Base-by-base conservation (phyloP, 2,113 vertebrate genomes). In the Panurus biarmicus region DNA sequence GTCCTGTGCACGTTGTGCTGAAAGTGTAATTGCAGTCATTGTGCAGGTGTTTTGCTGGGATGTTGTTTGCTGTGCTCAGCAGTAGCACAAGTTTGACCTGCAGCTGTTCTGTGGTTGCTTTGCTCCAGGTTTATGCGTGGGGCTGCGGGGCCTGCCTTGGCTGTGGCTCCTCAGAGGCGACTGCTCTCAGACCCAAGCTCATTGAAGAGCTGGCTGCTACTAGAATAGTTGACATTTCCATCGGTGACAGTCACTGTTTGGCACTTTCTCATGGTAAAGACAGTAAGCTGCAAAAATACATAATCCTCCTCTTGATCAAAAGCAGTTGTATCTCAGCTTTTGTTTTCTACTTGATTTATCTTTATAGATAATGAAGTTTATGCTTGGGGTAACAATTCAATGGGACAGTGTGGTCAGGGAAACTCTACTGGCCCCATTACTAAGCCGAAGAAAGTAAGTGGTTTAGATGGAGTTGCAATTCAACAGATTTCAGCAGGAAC, bases 321-420 rank as follows among this genome's bases (percentile, higher is more conserved):
- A 86, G 19, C 54, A 45, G 6, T 24, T 72, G 29, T 72, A n/a
- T 89, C 83, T 92, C 87, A 96, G 36, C 26, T 85, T 84, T 77
- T 35, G 24, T 60, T 82, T 92, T 70, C 44, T 90, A 5, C 28
- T 82, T 94, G 74, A 31, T 70, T 94, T 71, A 24, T 95, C 77
- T 87, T 61, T 87, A 21, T 90, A 99, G 99, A 99, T 96, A 99
- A 99, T 81, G 99, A 99, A 98, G 99, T 99, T 87, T 99, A 99
- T 83, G 99, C 99, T 25, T 99, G 99, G 99, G 99, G 99, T 31
- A 99, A 99, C 97, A 99, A 99, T 96, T 99, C 99, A 23, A 99
- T 99, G 99, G 99, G 99, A 9, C 99, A 99, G 58, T 99, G 99
- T 96, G 99, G 99, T 47, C 99, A 99, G 96, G 99, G 99, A n/a